A percentile compares a stretch with the other conserved stretches of the same genome.
These are phyloP conservation scores for Drosophila paulistorum DNA, from an alignment of 1,140 invertebrate species.

Conservation along the genomic window DNA sequence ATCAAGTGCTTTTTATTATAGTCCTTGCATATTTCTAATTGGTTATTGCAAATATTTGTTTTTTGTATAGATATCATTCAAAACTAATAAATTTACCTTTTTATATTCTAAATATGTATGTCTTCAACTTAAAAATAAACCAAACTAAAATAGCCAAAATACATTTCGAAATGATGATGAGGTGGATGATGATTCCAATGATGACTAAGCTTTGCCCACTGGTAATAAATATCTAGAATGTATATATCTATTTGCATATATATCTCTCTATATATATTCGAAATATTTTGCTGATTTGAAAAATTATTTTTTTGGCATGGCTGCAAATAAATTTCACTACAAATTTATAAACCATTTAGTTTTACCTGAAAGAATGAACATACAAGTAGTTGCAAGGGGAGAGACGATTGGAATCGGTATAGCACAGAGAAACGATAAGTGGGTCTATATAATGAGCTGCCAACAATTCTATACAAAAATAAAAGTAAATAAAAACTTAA, in stretches of 20 bases:
- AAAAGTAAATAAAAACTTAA: slow-evolving; percentile 9
- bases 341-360: slow-evolving; percentile 8
- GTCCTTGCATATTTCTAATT: background rate
- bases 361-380: slow-evolving; percentile 1
- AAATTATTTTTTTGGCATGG: slow-evolving; percentile 6
- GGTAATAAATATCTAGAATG: slow-evolving; percentile 25
- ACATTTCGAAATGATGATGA: slow-evolving; percentile 29
- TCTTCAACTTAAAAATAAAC: slow-evolving; percentile 36
- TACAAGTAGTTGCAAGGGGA: too few relatives aligned
- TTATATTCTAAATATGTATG: slow-evolving; percentile 27
- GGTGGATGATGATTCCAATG: slow-evolving; percentile 12
- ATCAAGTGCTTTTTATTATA: slow-evolving; percentile 7
- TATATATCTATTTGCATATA: background rate
- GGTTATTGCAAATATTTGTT: slow-evolving; percentile 8
- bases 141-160: slow-evolving; percentile 35
- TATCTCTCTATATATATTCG: slow-evolving; percentile 6
- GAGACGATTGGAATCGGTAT: too few relatives aligned
- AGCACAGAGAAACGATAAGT: background rate
- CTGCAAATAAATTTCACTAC: slow-evolving; percentile 4
- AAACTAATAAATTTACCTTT: slow-evolving; percentile 48
- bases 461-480: background rate
- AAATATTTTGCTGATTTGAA: slow-evolving; percentile 12
- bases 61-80: slow-evolving; percentile 9
- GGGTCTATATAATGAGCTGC: slow-evolving; percentile 10
- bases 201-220: slow-evolving; percentile 5